These are phyloP conservation scores for Poecilia velifera DNA, from an alignment of 2,797 vertebrate genomes.

Conservation along the genomic window DNA sequence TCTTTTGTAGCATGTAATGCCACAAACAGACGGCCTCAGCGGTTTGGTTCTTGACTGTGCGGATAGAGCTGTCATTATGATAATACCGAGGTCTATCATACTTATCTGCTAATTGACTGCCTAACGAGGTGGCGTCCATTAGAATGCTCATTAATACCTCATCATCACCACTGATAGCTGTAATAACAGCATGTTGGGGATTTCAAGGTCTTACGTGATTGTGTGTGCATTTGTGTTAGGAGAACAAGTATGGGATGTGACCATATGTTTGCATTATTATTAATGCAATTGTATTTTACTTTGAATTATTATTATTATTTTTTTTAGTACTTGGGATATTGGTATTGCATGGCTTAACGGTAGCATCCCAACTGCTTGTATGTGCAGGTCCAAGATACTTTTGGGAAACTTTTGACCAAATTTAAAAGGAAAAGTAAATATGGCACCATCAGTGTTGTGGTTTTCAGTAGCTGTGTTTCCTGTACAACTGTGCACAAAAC, in stretches of 20 bases:
- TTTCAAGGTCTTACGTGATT: constrained; percentile 66
- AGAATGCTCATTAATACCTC: constrained; percentile 71
- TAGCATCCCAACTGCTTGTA: background rate
- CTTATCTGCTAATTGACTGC: constrained; percentile 76
- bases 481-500: no score
- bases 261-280: background rate
- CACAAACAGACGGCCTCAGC: constrained; percentile 4
- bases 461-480: background rate
- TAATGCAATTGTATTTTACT: background rate
- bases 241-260: constrained; percentile 1
- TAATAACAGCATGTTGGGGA: constrained; percentile 59
- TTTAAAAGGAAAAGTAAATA: background rate
- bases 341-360: background rate
- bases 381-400: background rate
- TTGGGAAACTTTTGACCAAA: no score
- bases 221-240: constrained; percentile 7
- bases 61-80: constrained; percentile 61
- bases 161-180: constrained; percentile 70
- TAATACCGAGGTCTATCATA: constrained; percentile 67
- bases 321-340: background rate
- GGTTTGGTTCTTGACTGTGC: constrained; percentile 33
- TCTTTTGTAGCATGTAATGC: background rate
- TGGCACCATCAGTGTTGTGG: background rate
- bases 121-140: constrained; percentile 69
- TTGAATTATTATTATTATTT: background rate